Percentiles rank a stretch among this genome's conserved stretches.
These are phyloP conservation scores for Cheilosia soror DNA, from an alignment of 2,888 invertebrate genomes.

Conservation along the genomic window DNA sequence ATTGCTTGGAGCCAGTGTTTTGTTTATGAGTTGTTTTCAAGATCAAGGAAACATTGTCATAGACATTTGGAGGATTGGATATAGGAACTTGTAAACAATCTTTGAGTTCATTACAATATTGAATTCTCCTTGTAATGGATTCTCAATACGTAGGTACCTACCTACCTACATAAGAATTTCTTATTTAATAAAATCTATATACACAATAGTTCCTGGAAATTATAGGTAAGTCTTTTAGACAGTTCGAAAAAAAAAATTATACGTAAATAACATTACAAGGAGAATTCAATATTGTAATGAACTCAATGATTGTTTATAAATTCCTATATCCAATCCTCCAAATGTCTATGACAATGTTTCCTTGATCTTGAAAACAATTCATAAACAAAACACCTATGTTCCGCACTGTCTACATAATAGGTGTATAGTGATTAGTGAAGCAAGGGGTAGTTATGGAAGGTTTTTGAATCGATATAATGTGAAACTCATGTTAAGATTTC, in stretches of 20 bases:
- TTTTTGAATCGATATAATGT: too few species aligned
- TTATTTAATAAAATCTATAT: too few species aligned
- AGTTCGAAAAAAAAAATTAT: too few species aligned
- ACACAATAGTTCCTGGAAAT: too few species aligned
- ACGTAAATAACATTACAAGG: too few species aligned
- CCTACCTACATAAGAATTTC: too few species aligned
- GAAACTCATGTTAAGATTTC: too few species aligned
- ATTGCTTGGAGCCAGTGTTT: conserved; percentile 35
- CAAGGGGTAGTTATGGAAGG: too few species aligned
- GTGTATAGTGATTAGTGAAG: too few species aligned
- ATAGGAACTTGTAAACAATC: background rate
- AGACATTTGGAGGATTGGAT: background rate
- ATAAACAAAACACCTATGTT: conserved; percentile 53
- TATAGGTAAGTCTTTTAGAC: too few species aligned
- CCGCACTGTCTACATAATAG: too few species aligned
- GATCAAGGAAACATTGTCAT: conserved; percentile 12
- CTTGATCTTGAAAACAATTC: conserved; percentile 34
- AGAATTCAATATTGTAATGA: background rate
- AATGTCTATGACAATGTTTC: conserved; percentile 1
- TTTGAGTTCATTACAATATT: background rate
- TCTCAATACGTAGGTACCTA: too few species aligned
- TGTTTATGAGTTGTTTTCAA: conserved; percentile 49
- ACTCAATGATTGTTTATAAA: conserved; percentile 2
- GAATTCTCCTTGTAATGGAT: background rate
- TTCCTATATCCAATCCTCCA: background rate